Base-by-base conservation (phyloP, 2,888 invertebrate genomes). In the Nomada hirtipes region DNA sequence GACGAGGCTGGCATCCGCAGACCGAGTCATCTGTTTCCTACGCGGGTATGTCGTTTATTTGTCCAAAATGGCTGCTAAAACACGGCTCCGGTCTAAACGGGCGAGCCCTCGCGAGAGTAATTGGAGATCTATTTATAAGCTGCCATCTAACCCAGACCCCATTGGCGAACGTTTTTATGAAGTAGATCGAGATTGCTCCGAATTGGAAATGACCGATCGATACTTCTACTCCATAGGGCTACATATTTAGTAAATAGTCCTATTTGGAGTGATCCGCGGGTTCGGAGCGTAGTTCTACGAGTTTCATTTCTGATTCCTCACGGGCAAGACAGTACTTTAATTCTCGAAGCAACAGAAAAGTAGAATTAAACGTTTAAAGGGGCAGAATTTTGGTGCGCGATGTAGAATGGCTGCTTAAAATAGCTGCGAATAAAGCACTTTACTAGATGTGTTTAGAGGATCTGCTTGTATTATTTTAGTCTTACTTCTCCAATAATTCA, bases 41-140 rank as follows among this genome's bases (percentile, higher is more conserved):
- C 86, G 84, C 76, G 84, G 84, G 76, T 53, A 13, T 79, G 88
- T 89, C 89, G 93, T 93, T 93, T 93, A 92, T 93, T 93, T 92
- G 92, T 93, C 92, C 92, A 93, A 92, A 91, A 92, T 92, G 92
- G 90, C 92, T 87, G 92, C 92, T 92, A 92, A 92, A 92, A 92
- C 90, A 90, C 86, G 83, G 86, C 59, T 29, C 79, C 53, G 60
- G 71, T 60, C 47, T 47, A 77, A 79, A 67, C 73, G 74, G 82
- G 87, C 88, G 90, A 87, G 88, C 79, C 88, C 88, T 89, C 90
- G 87, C 86, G 77, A 77, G 83, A 88, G 91, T 91, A 91, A 92
- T 91, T 92, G 87, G 86, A 90, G 74, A 74, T 86, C 90, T 92
- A 93, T 92, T 92, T 92, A 92, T 92, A 92, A 90, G 85, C 72